A percentile compares a stretch with the other conserved stretches of the same genome.
Conservation (phyloP, 2,888 invertebrate genomes). For the Priocnemis perturbator region DNA sequence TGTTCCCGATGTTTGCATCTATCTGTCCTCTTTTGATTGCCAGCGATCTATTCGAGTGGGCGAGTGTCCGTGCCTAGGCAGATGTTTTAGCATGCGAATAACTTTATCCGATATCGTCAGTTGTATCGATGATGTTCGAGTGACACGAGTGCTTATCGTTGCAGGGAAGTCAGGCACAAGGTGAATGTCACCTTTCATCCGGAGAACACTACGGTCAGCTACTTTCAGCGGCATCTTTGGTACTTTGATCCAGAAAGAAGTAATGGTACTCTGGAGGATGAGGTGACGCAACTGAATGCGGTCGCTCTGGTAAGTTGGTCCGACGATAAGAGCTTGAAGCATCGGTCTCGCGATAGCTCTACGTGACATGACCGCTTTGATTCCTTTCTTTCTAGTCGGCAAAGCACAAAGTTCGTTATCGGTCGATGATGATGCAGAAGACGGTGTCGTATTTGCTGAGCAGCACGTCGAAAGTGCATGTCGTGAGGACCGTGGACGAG, state of each 20-base stretch:
- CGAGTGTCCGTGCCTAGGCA: too few relatives aligned
- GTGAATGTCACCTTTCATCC: conserved; percentile 85
- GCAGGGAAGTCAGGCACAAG: conserved; percentile 82
- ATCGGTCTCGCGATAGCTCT: too few relatives aligned
- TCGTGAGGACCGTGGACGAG: conserved; percentile 82
- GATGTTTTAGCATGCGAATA: too few relatives aligned
- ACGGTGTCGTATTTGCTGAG: conserved; percentile 79
- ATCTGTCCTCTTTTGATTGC: too few relatives aligned
- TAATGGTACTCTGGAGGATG: conserved; percentile 82
- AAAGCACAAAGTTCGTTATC: conserved; percentile 78
- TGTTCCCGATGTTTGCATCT: too few relatives aligned
- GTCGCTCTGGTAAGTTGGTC: conserved; percentile 83
- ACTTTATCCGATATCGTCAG: too few relatives aligned
- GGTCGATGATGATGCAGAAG: conserved; percentile 78
- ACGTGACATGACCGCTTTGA: background rate
- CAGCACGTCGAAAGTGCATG: conserved; percentile 77
- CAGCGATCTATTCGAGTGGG: too few relatives aligned
- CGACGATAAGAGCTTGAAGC: too few relatives aligned
- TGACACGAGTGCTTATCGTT: too few relatives aligned
- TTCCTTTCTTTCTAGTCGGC: conserved; percentile 75
- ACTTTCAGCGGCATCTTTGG: conserved; percentile 82
- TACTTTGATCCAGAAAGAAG: conserved; percentile 82
- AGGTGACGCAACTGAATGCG: conserved; percentile 85
- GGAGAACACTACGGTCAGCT: conserved; percentile 84
- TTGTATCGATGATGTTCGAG: too few relatives aligned